These are phyloP conservation scores for Standfussiana lucernea DNA, from an alignment of 2,888 invertebrate genomes.

Conservation along the genomic window DNA sequence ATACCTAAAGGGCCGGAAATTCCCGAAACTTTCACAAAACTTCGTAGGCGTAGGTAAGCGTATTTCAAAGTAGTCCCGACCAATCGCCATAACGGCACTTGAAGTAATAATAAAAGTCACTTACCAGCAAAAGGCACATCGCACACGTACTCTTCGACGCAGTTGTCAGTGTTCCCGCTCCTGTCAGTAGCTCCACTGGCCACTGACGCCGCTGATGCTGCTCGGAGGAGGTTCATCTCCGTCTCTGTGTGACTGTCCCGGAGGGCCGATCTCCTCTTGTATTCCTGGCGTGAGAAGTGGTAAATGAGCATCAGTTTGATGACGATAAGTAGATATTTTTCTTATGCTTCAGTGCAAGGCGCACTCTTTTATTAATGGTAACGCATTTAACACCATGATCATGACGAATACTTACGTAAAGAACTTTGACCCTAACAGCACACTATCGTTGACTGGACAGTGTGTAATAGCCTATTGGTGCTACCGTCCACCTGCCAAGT, in stretches of 20 bases:
- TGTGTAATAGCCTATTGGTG: no score
- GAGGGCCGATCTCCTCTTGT: slow-evolving; percentile 93
- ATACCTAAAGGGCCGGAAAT: no score
- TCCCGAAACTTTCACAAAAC: no score
- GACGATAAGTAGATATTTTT: background rate
- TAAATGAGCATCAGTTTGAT: background rate
- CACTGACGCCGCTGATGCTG: slow-evolving; percentile 94
- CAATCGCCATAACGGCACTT: background rate
- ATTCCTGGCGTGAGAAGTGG: slow-evolving; percentile 91
- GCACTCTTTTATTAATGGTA: background rate
- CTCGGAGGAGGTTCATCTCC: slow-evolving; percentile 94
- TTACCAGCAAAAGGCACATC: slow-evolving; percentile 97
- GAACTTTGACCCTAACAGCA: background rate
- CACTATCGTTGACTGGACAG: background rate
- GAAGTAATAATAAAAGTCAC: slow-evolving; percentile 67
- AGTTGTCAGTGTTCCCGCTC: slow-evolving; percentile 95
- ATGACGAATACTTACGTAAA: slow-evolving; percentile 4
- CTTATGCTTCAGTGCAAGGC: background rate
- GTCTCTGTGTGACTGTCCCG: slow-evolving; percentile 96
- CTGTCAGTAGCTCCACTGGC: slow-evolving; percentile 94
- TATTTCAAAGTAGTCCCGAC: no score
- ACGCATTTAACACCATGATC: background rate
- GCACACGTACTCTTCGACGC: slow-evolving; percentile 95
- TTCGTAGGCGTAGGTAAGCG: no score
- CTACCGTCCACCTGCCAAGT: no score